Evolutionary conservation across 2,797 vertebrate species (phyloP).

Genomic region (Acanthurus lineatus): DNA sequence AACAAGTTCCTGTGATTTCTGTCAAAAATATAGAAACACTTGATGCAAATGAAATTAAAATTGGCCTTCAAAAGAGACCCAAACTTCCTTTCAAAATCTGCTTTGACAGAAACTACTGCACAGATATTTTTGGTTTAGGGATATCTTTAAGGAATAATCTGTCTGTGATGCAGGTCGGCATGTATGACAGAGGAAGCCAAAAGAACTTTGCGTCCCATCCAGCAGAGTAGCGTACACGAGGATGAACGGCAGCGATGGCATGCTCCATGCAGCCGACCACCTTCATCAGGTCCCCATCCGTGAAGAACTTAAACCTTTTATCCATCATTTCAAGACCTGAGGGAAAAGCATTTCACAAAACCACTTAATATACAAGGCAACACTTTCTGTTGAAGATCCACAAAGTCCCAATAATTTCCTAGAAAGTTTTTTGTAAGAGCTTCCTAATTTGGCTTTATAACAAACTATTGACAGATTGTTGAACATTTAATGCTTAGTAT

Average conservation of each 20-base stretch:
- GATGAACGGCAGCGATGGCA: constrained; percentile 85
- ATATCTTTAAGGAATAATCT: constrained; percentile 53
- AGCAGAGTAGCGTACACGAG: constrained; percentile 87
- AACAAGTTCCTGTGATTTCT: too few species aligned
- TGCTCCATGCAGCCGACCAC: constrained; percentile 91
- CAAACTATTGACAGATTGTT: too few species aligned
- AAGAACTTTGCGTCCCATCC: constrained; percentile 92
- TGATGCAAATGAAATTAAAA: too few species aligned
- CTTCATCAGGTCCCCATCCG: constrained; percentile 80
- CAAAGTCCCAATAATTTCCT: neutral
- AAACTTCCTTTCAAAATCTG: too few species aligned
- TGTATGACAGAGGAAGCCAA: constrained; percentile 90
- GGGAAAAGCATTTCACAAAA: constrained; percentile 6
- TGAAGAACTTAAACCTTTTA: constrained; percentile 48
- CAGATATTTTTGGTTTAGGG: constrained; percentile 55
- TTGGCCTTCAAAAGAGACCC: too few species aligned
- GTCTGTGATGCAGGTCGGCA: constrained; percentile 86
- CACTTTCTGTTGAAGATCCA: neutral
- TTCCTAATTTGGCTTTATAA: too few species aligned
- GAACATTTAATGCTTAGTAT: too few species aligned
- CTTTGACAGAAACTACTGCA: constrained; percentile 27
- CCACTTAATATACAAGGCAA: neutral
- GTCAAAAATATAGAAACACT: too few species aligned
- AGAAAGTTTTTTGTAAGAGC: neutral
- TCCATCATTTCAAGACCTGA: constrained; percentile 60